phyloP scores from a whole-genome alignment of 2,797 vertebrate genomes.

The Acipenser transmontanus region DNA sequence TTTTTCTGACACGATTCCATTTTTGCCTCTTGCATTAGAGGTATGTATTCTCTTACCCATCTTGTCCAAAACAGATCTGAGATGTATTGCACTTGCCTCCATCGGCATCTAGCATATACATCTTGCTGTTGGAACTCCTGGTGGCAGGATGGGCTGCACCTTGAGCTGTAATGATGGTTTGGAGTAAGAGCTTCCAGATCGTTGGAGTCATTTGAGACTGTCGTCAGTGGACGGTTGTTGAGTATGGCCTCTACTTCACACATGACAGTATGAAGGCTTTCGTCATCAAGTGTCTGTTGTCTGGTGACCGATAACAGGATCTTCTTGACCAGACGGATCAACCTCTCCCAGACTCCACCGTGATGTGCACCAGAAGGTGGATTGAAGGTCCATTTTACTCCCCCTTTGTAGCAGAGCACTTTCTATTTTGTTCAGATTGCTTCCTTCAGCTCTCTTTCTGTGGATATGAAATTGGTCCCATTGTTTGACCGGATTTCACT shows the following conservation, averaged over 20 bases:
- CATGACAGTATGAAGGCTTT: slow-evolving; percentile 9
- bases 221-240: background rate
- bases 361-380: too few relatives aligned
- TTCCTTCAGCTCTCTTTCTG: slow-evolving; percentile 6
- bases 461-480: slow-evolving; percentile 9
- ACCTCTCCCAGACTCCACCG: background rate
- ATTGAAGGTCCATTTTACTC: background rate
- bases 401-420: background rate
- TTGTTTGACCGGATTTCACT: background rate
- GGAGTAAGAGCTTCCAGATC: slow-evolving; percentile 6
- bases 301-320: background rate
- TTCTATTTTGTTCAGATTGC: slow-evolving; percentile 7
- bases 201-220: background rate
- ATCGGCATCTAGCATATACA: background rate
- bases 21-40: too few relatives aligned
- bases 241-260: slow-evolving; percentile 13
- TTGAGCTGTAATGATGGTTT: background rate
- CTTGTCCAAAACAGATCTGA: background rate
- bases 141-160: background rate
- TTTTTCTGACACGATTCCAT: too few relatives aligned
- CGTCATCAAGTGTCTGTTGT: slow-evolving; percentile 5
- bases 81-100: background rate
- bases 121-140: background rate
- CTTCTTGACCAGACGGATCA: slow-evolving; percentile 8
- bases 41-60: too few relatives aligned